These are phyloP conservation scores for Buphagus erythrorhynchus DNA, from an alignment of 2,797 vertebrate genomes.

Conservation along the genomic window DNA sequence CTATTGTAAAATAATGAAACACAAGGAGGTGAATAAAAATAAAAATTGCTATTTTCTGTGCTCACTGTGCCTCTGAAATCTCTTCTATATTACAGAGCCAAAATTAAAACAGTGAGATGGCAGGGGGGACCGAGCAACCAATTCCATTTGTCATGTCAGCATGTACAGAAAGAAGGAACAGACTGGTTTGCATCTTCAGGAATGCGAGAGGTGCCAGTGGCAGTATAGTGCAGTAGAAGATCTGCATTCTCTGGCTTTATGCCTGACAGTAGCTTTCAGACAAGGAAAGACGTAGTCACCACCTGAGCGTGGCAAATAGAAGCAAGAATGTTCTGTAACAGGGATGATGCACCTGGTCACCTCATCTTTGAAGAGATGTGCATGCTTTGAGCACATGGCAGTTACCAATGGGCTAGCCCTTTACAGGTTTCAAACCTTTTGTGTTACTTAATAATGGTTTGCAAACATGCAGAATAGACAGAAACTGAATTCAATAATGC, in stretches of 20 bases:
- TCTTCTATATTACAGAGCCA: neutral
- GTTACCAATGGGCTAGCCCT: neutral
- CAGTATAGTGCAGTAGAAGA: neutral
- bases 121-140: neutral
- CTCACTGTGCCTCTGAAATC: neutral
- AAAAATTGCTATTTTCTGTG: neutral
- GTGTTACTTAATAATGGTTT: neutral
- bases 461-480: neutral
- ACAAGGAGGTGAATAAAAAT: neutral
- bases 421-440: neutral
- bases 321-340: neutral
- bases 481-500: neutral
- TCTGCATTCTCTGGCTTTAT: neutral
- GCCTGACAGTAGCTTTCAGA: neutral
- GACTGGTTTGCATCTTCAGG: neutral
- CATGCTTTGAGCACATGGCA: neutral
- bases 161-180: neutral
- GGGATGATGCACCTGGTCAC: neutral
- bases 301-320: neutral
- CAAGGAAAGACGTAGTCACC: neutral
- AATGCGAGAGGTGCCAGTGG: neutral
- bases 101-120: neutral
- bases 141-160: neutral
- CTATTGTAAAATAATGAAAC: neutral
- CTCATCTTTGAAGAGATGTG: neutral